phyloP scores from a whole-genome alignment of 2,797 vertebrate genomes.

The Cercopithecus hamlyni region DNA sequence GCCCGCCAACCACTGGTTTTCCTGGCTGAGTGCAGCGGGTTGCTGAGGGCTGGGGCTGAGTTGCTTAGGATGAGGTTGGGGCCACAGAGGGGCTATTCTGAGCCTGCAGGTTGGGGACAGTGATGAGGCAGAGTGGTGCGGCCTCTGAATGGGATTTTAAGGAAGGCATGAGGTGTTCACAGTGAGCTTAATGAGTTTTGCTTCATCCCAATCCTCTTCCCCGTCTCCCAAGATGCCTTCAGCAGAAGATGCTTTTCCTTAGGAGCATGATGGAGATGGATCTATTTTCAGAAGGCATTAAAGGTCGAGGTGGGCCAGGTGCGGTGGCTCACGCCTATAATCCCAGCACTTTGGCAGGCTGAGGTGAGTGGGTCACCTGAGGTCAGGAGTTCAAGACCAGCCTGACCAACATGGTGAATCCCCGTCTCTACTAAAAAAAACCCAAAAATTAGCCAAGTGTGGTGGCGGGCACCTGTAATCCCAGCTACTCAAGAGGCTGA shows the following conservation, averaged over 20 bases:
- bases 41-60: neutral
- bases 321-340: neutral
- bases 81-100: accelerated
- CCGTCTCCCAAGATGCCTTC: neutral
- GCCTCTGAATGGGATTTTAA: neutral
- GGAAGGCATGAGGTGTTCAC: neutral
- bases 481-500: too few relatives aligned
- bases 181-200: neutral
- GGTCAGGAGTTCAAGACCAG: neutral
- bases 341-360: neutral
- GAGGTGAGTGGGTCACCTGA: neutral
- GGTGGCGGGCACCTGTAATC: too few relatives aligned
- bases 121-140: neutral
- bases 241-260: neutral
- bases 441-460: too few relatives aligned
- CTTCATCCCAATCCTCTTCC: neutral
- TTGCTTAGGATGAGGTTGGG: neutral
- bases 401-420: neutral
- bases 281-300: neutral
- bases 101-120: neutral
- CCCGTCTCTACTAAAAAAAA: neutral
- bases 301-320: neutral
- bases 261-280: neutral
- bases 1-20: neutral
- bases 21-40: neutral